phyloP scores from a whole-genome alignment of 2,113 vertebrate genomes.

The Cyanoderma ruficeps region DNA sequence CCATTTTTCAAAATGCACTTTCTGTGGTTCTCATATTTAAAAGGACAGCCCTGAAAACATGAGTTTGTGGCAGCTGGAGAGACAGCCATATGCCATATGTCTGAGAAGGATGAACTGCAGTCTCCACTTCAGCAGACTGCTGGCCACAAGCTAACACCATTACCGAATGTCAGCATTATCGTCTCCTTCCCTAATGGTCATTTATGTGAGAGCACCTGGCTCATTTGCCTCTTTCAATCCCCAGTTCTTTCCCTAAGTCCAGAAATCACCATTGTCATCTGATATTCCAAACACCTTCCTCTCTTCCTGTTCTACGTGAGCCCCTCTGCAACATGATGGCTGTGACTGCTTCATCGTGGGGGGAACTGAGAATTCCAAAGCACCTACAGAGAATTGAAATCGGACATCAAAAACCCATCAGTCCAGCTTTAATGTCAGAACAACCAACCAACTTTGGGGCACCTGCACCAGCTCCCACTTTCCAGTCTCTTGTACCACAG shows the following conservation, averaged over 20 bases:
- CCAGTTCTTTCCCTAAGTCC: background rate
- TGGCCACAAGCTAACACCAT: background rate
- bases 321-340: background rate
- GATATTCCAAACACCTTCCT: background rate
- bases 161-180: background rate
- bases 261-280: background rate
- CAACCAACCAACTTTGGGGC: background rate
- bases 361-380: background rate
- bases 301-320: background rate
- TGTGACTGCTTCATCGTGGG: background rate
- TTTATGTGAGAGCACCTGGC: conserved; percentile 16
- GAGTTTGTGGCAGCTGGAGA: background rate
- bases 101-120: background rate
- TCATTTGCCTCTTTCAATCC: background rate
- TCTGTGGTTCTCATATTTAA: background rate
- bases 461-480: background rate
- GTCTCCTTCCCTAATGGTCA: background rate
- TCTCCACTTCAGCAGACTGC: background rate
- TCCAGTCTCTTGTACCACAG: background rate
- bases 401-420: background rate
- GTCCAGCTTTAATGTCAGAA: background rate
- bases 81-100: background rate
- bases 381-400: background rate
- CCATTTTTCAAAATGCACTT: background rate
- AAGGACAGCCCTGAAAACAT: background rate